Conservation (phyloP, 1,140 invertebrate species). For the Pomacea maculata region DNA sequence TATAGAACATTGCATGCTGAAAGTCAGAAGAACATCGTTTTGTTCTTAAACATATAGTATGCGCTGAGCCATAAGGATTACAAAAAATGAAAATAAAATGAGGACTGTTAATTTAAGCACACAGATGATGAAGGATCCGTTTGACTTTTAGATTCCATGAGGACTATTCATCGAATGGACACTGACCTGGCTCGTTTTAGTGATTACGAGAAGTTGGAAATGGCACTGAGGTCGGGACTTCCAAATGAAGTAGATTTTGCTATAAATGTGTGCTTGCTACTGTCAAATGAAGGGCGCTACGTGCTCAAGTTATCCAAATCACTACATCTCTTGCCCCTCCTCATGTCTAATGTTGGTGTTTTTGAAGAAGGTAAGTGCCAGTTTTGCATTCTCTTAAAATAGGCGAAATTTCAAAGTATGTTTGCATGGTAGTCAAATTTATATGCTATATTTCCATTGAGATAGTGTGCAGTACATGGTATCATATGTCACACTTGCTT, state of each 20-base stretch:
- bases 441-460: no score
- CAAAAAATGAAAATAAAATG: no score
- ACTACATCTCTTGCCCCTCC: conserved; percentile 84
- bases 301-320: conserved; percentile 84
- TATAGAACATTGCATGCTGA: background rate
- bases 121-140: background rate
- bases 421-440: no score
- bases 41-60: no score
- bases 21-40: background rate
- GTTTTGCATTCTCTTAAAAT: background rate
- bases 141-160: conserved; percentile 69
- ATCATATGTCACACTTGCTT: no score
- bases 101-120: no score
- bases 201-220: conserved; percentile 86
- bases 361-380: conserved; percentile 82
- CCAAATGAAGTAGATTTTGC: conserved; percentile 99
- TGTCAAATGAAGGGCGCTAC: conserved; percentile 93
- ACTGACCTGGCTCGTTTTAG: conserved; percentile 78
- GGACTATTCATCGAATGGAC: conserved; percentile 76
- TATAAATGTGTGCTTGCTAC: conserved; percentile 93
- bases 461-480: no score
- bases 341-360: conserved; percentile 92
- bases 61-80: no score
- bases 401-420: no score
- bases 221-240: conserved; percentile 90